phyloP scores from a whole-genome alignment of 2,113 vertebrate genomes.

The Acrocephalus arundinaceus region DNA sequence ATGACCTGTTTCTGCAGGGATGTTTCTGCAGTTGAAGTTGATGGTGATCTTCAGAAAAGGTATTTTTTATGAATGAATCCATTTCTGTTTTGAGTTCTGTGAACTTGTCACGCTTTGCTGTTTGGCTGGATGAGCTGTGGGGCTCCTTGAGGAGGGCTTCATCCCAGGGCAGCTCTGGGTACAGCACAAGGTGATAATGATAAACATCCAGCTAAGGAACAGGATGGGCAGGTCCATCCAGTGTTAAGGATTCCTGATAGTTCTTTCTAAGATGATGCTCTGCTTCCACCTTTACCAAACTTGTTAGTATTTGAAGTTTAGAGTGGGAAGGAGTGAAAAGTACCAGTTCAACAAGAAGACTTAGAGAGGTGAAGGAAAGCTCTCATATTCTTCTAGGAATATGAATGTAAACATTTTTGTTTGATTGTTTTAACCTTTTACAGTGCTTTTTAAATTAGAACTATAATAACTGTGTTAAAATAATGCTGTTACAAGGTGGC shows the following conservation, averaged over 20 bases:
- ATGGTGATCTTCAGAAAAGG: slow-evolving; percentile 81
- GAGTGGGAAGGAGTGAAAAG: neutral
- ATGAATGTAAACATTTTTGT: neutral
- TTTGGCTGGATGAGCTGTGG: neutral
- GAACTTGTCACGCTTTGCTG: neutral
- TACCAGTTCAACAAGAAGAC: neutral
- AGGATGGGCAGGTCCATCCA: neutral
- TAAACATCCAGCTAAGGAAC: neutral
- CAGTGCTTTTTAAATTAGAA: neutral
- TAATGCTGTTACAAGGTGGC: neutral
- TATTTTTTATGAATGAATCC: neutral
- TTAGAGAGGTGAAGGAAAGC: neutral
- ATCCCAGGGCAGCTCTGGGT: neutral
- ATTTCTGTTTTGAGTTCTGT: neutral
- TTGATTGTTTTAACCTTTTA: neutral
- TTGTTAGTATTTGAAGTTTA: neutral
- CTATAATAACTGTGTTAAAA: neutral
- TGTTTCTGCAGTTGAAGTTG: slow-evolving; percentile 65
- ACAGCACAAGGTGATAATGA: neutral
- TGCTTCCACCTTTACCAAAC: neutral
- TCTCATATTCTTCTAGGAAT: neutral
- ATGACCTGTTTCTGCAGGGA: slow-evolving; percentile 71
- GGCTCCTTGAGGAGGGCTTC: neutral
- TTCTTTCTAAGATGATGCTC: neutral
- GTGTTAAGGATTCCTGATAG: neutral